These are phyloP conservation scores for Ivindomyrus marchei DNA, from an alignment of 2,113 vertebrate genomes.

Conservation along the genomic window DNA sequence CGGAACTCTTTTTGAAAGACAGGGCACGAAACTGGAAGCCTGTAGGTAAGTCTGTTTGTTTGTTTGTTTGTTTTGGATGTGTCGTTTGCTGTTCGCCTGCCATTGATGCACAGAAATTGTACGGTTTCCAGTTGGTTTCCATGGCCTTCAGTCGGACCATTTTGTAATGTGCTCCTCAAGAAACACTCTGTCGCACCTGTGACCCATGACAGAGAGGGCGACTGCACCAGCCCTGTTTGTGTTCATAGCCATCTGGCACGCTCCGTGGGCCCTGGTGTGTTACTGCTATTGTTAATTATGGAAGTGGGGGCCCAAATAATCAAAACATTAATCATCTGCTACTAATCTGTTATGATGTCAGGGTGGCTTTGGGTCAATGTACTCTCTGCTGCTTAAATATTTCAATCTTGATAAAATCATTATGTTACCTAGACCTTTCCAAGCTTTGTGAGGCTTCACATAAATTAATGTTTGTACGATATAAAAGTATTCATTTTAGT, in stretches of 20 bases:
- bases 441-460: neutral
- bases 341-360: neutral
- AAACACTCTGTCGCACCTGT: neutral
- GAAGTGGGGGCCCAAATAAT: neutral
- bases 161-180: neutral
- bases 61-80: neutral
- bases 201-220: neutral
- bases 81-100: neutral
- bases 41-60: slow-evolving; percentile 47
- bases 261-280: neutral
- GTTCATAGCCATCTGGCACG: neutral
- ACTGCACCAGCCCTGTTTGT: neutral
- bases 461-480: neutral
- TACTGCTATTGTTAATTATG: neutral
- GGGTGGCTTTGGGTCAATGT: neutral
- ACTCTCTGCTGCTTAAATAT: neutral
- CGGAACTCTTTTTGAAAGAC: slow-evolving; percentile 7
- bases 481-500: neutral
- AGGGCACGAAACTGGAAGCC: slow-evolving; percentile 64
- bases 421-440: neutral
- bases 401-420: neutral
- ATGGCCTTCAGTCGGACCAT: neutral
- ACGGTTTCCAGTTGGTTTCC: neutral
- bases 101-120: neutral
- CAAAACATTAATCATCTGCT: neutral